Evolutionary conservation across 1,140 invertebrate species (phyloP).

Genomic region (Eciton burchellii): DNA sequence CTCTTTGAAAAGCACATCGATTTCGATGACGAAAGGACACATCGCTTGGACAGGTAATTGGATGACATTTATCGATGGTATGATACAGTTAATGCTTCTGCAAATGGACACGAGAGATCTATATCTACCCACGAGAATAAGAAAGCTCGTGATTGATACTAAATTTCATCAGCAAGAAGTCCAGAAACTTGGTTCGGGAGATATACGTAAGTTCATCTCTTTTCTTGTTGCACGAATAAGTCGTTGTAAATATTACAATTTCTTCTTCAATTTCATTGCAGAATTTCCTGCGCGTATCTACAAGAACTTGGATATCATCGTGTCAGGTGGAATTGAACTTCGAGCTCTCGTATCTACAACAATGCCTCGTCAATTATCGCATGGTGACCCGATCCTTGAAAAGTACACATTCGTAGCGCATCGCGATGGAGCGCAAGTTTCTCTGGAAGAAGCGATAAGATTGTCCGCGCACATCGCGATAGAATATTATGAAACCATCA

Average conservation of each 20-base stretch:
- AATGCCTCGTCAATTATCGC: slow-evolving; percentile 89
- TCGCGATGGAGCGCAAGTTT: slow-evolving; percentile 72
- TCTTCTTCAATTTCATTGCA: slow-evolving; percentile 65
- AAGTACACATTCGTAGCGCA: slow-evolving; percentile 90
- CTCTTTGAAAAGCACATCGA: slow-evolving; percentile 86
- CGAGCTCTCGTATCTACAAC: slow-evolving; percentile 92
- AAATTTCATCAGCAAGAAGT: slow-evolving; percentile 87
- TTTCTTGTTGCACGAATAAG: not conserved
- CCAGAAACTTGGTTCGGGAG: slow-evolving; percentile 79
- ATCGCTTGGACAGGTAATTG: slow-evolving; percentile 93
- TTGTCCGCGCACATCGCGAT: slow-evolving; percentile 90
- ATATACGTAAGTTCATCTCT: slow-evolving; percentile 73
- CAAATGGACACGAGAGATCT: slow-evolving; percentile 91
- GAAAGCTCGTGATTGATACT: slow-evolving; percentile 92
- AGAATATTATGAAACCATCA: slow-evolving; percentile 90
- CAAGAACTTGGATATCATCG: slow-evolving; percentile 81
- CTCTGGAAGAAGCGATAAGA: slow-evolving; percentile 85
- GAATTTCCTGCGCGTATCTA: slow-evolving; percentile 85
- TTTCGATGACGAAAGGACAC: slow-evolving; percentile 84
- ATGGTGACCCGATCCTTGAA: slow-evolving; percentile 90
- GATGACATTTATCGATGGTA: slow-evolving; percentile 96
- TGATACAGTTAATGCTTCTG: slow-evolving; percentile 95
- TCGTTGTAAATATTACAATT: not conserved
- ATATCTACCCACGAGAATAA: slow-evolving; percentile 94
- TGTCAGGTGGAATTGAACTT: slow-evolving; percentile 93